Percentiles rank a stretch among this genome's conserved stretches.
phyloP scores from a whole-genome alignment of 2,113 vertebrate species.

The Oryzias curvinotus region DNA sequence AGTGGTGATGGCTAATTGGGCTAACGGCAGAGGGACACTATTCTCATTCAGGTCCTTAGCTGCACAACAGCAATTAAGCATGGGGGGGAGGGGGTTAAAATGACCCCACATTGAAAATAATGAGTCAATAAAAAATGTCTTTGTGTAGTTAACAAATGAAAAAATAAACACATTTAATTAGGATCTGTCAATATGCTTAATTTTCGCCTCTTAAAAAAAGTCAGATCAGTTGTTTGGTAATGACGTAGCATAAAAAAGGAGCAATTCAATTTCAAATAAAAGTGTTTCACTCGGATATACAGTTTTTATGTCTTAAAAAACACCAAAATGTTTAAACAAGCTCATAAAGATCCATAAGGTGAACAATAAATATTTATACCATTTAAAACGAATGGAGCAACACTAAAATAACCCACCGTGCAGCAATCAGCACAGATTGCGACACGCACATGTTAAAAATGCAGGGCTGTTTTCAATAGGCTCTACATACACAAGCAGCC shows the following conservation, averaged over 20 bases:
- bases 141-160: not conserved
- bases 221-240: not conserved
- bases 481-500: constrained; percentile 2
- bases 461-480: not conserved
- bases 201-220: not conserved
- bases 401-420: no score
- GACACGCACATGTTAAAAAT: not conserved
- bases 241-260: not conserved
- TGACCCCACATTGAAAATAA: not conserved
- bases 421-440: no score
- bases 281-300: not conserved
- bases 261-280: not conserved
- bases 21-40: no score
- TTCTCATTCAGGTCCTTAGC: not conserved
- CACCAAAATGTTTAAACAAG: no score
- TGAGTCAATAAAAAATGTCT: not conserved
- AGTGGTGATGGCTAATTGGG: not conserved
- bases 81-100: no score
- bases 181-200: not conserved
- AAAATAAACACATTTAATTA: not conserved
- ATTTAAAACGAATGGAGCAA: not conserved
- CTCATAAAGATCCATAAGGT: no score
- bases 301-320: not conserved
- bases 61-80: no score
- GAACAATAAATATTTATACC: not conserved